These are phyloP conservation scores for Okapia johnstoni DNA, from an alignment of 2,113 vertebrate genomes.

Conservation along the genomic window DNA sequence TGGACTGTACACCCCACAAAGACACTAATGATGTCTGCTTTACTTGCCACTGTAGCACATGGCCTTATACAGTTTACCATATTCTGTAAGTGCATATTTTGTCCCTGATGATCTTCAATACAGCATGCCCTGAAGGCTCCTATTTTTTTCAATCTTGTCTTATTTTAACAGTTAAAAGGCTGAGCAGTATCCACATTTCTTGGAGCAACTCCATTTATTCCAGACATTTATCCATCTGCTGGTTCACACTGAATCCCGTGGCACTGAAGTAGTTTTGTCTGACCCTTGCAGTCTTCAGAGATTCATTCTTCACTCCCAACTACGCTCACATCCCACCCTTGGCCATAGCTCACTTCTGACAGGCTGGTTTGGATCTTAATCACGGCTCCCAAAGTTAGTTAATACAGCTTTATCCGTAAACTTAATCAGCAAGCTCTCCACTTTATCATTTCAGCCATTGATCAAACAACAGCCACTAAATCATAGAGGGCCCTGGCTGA, in stretches of 20 bases:
- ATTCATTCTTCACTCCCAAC: constrained; percentile 45
- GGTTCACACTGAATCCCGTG: constrained; percentile 49
- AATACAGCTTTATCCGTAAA: constrained; percentile 46
- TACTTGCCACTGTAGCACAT: not conserved
- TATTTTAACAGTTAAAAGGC: not conserved
- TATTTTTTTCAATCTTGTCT: not conserved
- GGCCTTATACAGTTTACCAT: too few relatives aligned
- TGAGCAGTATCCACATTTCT: not conserved
- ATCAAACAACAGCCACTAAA: constrained; percentile 61
- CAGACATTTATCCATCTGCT: not conserved
- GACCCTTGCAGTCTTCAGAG: constrained; percentile 43
- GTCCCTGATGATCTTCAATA: not conserved
- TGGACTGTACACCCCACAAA: not conserved
- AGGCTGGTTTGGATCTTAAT: constrained; percentile 57
- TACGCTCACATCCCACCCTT: not conserved
- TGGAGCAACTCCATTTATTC: not conserved
- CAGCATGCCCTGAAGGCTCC: not conserved
- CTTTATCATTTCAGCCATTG: constrained; percentile 41
- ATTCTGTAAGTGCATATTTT: not conserved
- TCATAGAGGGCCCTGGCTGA: not conserved
- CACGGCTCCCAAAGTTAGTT: constrained; percentile 54
- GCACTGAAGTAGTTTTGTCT: constrained; percentile 24
- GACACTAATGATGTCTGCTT: not conserved
- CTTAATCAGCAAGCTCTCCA: constrained; percentile 39
- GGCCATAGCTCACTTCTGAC: constrained; percentile 60